Conservation (phyloP, 2,113 vertebrate genomes). For the Monopterus albus region DNA sequence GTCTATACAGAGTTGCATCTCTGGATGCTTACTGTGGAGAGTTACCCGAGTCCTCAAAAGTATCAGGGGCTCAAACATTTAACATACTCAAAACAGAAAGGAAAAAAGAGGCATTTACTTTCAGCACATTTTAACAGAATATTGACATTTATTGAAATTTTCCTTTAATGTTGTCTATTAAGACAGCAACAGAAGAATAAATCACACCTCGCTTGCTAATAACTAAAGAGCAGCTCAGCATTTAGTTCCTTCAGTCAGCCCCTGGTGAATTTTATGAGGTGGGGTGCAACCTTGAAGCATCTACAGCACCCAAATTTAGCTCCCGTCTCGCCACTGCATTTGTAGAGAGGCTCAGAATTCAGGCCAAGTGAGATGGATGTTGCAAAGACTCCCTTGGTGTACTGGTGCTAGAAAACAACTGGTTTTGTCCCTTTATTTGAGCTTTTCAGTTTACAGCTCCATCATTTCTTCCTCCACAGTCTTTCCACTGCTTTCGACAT, state of each 20-base stretch:
- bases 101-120: not conserved
- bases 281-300: conserved; percentile 37
- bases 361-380: conserved; percentile 48
- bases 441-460: conserved; percentile 78
- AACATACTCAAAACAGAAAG: not conserved
- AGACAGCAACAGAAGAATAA: not conserved
- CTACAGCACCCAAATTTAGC: conserved; percentile 24
- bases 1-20: not conserved
- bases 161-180: not conserved
- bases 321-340: conserved; percentile 24
- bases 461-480: conserved; percentile 89
- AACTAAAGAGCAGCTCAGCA: not conserved
- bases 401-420: conserved; percentile 31
- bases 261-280: conserved; percentile 12
- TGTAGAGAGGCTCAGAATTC: conserved; percentile 29
- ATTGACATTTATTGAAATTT: not conserved
- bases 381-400: conserved; percentile 29
- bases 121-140: not conserved
- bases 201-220: not conserved
- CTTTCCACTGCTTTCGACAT: conserved; percentile 83
- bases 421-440: conserved; percentile 27
- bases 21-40: not conserved
- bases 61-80: not conserved
- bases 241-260: conserved; percentile 4
- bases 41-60: not conserved